Base-by-base conservation (phyloP, 2,797 vertebrate species). In the Delichon dasypus region DNA sequence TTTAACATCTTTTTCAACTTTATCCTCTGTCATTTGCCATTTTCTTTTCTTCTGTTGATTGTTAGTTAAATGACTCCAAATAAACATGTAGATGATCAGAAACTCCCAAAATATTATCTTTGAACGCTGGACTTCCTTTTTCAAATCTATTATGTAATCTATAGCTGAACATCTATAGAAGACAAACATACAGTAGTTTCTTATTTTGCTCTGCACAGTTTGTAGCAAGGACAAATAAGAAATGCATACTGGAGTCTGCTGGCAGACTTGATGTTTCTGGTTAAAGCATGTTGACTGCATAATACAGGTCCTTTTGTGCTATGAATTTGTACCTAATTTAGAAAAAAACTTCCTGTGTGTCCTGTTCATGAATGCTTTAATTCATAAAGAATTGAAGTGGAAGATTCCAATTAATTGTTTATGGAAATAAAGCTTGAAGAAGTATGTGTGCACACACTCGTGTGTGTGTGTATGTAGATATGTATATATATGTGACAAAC, bases 391-490 rank as follows among this genome's bases (percentile, higher is more conserved):
- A 27, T 25, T 55, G 13, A 54, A 70, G 14, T 79, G 16, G 29
- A 85, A 93, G 55, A 23, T 16, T 88, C 34, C 34, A 51, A 12
- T 36, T 60, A 74, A 44, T 61, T 73, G 17, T 73, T 79, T 29
- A 34, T 42, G 21, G 34, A 80, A 54, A 19, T 66, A 32, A 44
- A 54, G 4, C 5, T n/a, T 66, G 47, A 90, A 73, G 34, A 55
- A 20, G 1, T 48, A 10, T 71, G 7, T 61, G 3, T 26, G 13
- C 14, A 3, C 11, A 1, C 19, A 17, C 5, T 55, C 18, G 13
- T 1, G 2, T 7, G 9, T 47, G 1, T 47, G 1, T n/a, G 2
- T 60, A 1, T 17, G 2, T 61, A 58, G n/a, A 18, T 58, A 13
- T 42, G 0, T 38, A 26, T 13, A 36, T 27, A 65, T 13, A 23